A percentile compares a stretch with the other conserved stretches of the same genome.
These are phyloP conservation scores for Tragelaphus strepsiceros DNA, from an alignment of 2,113 vertebrate species.

Conservation along the genomic window DNA sequence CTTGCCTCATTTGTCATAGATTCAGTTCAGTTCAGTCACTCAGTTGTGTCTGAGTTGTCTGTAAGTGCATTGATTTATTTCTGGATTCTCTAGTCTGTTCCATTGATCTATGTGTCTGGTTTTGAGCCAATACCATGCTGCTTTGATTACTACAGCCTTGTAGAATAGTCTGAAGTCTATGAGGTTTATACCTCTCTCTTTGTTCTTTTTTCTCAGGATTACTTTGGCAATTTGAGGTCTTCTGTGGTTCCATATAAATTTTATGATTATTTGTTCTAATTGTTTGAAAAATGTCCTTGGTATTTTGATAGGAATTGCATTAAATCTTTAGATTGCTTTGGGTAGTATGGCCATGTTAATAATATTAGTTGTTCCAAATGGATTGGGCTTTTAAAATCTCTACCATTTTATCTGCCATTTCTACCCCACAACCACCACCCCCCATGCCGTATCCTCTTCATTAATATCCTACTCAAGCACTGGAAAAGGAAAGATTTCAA, in stretches of 20 bases:
- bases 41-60: accelerated
- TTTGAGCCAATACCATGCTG: not conserved
- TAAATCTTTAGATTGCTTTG: not conserved
- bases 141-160: not conserved
- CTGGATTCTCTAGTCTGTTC: not conserved
- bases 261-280: not conserved
- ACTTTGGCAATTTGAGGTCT: not conserved
- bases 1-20: not conserved
- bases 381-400: not conserved
- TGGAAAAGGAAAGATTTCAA: not conserved
- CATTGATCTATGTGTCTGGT: not conserved
- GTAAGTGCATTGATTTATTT: not conserved
- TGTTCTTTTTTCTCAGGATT: not conserved
- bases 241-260: not conserved
- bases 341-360: not conserved
- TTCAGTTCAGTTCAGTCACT: not conserved
- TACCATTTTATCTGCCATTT: not conserved
- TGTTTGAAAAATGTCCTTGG: not conserved
- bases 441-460: accelerated
- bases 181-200: not conserved
- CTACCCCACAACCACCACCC: not conserved
- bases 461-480: not conserved
- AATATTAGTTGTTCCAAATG: not conserved
- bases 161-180: not conserved
- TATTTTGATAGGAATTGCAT: not conserved